Conservation (phyloP, 2,113 vertebrate genomes). For the Bubo bubo region DNA sequence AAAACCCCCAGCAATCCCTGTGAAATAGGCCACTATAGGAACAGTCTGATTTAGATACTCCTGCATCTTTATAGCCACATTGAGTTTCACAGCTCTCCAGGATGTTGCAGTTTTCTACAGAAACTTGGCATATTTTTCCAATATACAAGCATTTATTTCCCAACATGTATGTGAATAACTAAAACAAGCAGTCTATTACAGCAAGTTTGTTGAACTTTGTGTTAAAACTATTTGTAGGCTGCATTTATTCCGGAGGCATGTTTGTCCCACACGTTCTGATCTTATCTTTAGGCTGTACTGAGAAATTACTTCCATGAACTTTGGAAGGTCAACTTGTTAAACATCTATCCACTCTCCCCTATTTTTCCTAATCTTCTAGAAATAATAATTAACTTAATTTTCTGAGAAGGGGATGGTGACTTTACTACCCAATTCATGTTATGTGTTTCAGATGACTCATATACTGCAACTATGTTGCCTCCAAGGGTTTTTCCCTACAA, state of each 20-base stretch:
- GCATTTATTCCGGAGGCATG: neutral
- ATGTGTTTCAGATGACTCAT: constrained; percentile 21
- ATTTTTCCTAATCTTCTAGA: constrained; percentile 29
- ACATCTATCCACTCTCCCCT: constrained; percentile 50
- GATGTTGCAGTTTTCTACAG: neutral
- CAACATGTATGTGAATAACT: neutral
- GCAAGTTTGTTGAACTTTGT: neutral
- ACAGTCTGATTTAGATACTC: neutral
- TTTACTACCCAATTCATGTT: neutral
- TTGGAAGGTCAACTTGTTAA: constrained; percentile 67
- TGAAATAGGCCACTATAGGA: neutral
- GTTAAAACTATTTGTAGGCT: neutral
- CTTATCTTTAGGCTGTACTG: constrained; percentile 41
- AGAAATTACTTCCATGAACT: constrained; percentile 52
- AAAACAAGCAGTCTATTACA: neutral
- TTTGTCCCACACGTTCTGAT: constrained; percentile 2
- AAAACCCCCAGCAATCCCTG: neutral
- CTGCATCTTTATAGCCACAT: neutral
- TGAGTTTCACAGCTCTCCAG: neutral
- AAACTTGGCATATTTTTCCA: neutral
- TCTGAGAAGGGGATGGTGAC: neutral
- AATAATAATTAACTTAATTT: constrained; percentile 68
- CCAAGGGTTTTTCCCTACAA: neutral
- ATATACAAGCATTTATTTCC: neutral
- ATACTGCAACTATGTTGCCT: neutral